These are phyloP conservation scores for Rosalia funebris DNA, from an alignment of 2,888 invertebrate species.

Conservation along the genomic window DNA sequence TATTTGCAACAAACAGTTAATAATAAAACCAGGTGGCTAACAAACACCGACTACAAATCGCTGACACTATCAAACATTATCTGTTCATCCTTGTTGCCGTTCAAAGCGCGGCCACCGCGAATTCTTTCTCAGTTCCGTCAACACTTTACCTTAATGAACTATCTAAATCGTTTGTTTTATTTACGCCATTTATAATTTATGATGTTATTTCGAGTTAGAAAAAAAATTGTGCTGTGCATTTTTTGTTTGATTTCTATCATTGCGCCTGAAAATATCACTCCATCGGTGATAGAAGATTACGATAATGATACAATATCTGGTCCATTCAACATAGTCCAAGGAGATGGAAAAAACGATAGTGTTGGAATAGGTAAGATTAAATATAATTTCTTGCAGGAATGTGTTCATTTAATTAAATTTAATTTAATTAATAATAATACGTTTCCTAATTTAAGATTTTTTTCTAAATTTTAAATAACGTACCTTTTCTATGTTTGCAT, in stretches of 20 bases:
- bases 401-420: too few relatives aligned
- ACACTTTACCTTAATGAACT: not conserved
- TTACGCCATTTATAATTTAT: not conserved
- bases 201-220: not conserved
- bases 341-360: not conserved
- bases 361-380: not conserved
- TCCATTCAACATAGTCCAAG: not conserved
- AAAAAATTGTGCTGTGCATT: constrained; percentile 11
- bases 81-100: constrained; percentile 1
- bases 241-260: constrained; percentile 12
- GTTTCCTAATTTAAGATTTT: too few relatives aligned
- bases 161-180: not conserved
- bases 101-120: not conserved
- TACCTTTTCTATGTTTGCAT: too few relatives aligned
- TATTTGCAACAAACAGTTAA: too few relatives aligned
- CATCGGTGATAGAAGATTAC: constrained; percentile 10
- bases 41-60: constrained; percentile 11
- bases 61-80: constrained; percentile 2
- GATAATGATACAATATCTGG: not conserved
- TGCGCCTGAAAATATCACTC: constrained; percentile 1
- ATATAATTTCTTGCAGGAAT: too few relatives aligned
- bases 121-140: constrained; percentile 7
- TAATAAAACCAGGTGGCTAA: not conserved
- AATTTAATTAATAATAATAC: too few relatives aligned
- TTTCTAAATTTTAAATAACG: too few relatives aligned